Percentiles rank a stretch among this genome's conserved stretches.
These are phyloP conservation scores for Sphenodon punctatus DNA, from an alignment of 2,797 vertebrate species.

Conservation along the genomic window DNA sequence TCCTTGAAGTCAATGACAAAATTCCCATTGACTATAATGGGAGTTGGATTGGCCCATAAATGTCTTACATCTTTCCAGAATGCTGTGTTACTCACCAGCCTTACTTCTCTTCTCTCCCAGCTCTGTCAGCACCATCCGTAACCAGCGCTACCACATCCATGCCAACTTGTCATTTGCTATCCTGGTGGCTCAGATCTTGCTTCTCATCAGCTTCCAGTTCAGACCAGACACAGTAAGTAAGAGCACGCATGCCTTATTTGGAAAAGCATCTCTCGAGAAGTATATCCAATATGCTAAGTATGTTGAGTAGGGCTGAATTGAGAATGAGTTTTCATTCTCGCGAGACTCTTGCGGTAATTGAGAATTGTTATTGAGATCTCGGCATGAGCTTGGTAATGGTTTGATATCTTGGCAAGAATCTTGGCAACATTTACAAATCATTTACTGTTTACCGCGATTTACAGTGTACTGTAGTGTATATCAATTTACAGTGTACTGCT, in stretches of 20 bases:
- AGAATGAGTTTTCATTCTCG: background rate
- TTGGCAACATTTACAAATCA: too few species aligned
- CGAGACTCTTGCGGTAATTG: too few species aligned
- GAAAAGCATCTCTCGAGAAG: rapidly evolving
- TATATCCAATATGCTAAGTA: rapidly evolving
- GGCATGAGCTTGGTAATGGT: too few species aligned
- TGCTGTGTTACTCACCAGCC: rapidly evolving
- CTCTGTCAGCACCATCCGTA: conserved; percentile 94
- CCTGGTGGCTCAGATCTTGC: conserved; percentile 90
- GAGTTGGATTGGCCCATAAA: background rate
- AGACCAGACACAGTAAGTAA: conserved; percentile 85
- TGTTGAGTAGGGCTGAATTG: too few species aligned
- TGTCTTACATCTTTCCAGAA: rapidly evolving
- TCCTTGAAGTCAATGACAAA: too few species aligned
- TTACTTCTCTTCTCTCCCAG: conserved; percentile 69
- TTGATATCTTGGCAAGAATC: too few species aligned
- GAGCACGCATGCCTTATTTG: rapidly evolving
- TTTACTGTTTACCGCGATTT: too few species aligned
- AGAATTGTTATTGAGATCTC: too few species aligned
- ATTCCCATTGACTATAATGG: too few species aligned
- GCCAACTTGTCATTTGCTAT: conserved; percentile 93
- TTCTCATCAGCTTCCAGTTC: conserved; percentile 90
- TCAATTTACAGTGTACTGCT: too few species aligned
- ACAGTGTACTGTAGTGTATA: too few species aligned
- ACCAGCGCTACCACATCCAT: conserved; percentile 97